These are phyloP conservation scores for Corynorhinus townsendii DNA, from an alignment of 2,113 vertebrate species.

Conservation along the genomic window DNA sequence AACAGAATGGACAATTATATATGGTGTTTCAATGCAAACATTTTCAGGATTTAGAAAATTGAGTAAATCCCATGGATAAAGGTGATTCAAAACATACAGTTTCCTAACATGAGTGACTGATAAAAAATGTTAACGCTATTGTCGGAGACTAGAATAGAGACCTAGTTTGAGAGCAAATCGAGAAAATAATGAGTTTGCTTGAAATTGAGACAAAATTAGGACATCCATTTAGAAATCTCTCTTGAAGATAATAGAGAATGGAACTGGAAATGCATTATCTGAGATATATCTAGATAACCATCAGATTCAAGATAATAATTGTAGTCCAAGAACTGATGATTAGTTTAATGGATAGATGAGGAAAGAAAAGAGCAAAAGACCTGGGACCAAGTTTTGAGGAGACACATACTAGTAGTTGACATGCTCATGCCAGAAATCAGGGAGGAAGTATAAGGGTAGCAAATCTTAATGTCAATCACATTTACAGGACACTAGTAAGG, in stretches of 20 bases:
- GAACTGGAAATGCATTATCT: not conserved
- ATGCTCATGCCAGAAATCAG: not conserved
- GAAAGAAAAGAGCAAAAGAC: not conserved
- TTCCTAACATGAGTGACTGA: not conserved
- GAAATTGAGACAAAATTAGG: not conserved
- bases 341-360: not conserved
- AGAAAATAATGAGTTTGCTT: not conserved
- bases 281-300: not conserved
- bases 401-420: not conserved
- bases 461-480: not conserved
- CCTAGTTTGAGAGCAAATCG: not conserved
- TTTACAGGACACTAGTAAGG: not conserved
- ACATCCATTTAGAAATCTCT: not conserved
- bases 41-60: not conserved
- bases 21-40: not conserved
- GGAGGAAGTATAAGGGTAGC: not conserved
- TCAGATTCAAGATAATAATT: not conserved
- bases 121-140: not conserved
- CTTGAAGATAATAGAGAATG: not conserved
- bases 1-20: not conserved
- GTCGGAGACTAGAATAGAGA: not conserved
- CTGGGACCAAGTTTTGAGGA: not conserved
- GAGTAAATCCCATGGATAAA: not conserved
- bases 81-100: not conserved
- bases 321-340: not conserved